Conservation (phyloP, 2,797 vertebrate species). For the Hylomyscus alleni region DNA sequence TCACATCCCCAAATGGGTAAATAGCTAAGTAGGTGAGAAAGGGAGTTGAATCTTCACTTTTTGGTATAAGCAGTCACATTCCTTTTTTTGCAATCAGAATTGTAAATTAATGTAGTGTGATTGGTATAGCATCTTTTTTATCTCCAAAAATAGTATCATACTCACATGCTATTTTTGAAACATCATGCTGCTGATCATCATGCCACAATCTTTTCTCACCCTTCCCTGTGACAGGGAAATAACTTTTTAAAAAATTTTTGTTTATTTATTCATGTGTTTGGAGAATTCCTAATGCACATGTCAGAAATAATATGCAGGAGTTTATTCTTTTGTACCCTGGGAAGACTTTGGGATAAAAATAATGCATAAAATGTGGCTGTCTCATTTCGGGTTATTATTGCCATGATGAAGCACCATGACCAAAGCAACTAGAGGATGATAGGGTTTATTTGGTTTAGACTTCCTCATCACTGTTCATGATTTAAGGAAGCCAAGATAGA, state of each 20-base stretch:
- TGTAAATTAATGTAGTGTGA: not conserved
- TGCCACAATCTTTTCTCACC: not conserved
- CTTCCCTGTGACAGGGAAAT: not conserved
- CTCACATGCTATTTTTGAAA: not conserved
- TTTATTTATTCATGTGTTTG: not conserved
- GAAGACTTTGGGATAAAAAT: not conserved
- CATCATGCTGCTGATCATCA: not conserved
- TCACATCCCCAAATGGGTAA: not conserved
- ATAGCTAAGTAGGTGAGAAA: not conserved
- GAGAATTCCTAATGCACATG: not conserved
- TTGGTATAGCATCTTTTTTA: not conserved
- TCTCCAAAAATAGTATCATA: not conserved
- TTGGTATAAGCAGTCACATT: not conserved
- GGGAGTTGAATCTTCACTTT: not conserved
- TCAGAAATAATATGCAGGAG: not conserved
- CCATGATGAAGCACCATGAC: not conserved
- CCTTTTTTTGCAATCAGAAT: not conserved
- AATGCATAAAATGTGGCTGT: not conserved
- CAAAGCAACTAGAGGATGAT: not conserved
- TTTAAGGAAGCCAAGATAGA: not conserved
- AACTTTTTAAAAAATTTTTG: not conserved
- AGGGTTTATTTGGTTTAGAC: not conserved
- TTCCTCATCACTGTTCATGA: not conserved
- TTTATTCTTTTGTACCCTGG: not conserved
- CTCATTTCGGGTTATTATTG: not conserved